Conservation (phyloP, 1,140 invertebrate species). For the Leptinotarsa undecemlineata region DNA sequence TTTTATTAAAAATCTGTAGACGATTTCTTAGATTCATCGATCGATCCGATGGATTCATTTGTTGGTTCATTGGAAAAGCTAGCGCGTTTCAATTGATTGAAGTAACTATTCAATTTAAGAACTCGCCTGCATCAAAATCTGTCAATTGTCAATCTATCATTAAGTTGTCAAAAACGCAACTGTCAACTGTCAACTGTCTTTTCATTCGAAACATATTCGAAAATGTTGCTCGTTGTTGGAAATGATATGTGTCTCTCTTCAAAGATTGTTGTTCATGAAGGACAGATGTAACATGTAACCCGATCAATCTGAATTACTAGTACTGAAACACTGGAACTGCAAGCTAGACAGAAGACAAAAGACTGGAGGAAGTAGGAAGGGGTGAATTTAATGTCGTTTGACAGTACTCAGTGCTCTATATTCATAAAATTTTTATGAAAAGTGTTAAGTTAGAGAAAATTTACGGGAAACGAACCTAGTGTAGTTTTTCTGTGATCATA, state of each 20-base stretch:
- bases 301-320: neutral
- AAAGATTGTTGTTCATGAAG: neutral
- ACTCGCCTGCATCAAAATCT: no score
- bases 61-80: no score
- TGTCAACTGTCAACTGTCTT: no score
- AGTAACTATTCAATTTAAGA: no score
- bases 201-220: neutral
- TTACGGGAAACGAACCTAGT: neutral
- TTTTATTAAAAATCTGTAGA: no score
- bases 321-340: neutral
- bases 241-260: neutral
- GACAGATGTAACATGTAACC: constrained; percentile 2
- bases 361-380: neutral
- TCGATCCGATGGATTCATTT: no score
- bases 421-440: neutral
- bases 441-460: neutral
- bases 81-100: no score
- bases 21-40: no score
- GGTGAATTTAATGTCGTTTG: neutral
- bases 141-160: no score
- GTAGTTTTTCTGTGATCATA: neutral
- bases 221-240: neutral
- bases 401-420: neutral
- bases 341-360: constrained; percentile 1
- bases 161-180: no score